Base-by-base conservation (phyloP, 2,888 invertebrate species). In the Hemistola chrysoprasaria region DNA sequence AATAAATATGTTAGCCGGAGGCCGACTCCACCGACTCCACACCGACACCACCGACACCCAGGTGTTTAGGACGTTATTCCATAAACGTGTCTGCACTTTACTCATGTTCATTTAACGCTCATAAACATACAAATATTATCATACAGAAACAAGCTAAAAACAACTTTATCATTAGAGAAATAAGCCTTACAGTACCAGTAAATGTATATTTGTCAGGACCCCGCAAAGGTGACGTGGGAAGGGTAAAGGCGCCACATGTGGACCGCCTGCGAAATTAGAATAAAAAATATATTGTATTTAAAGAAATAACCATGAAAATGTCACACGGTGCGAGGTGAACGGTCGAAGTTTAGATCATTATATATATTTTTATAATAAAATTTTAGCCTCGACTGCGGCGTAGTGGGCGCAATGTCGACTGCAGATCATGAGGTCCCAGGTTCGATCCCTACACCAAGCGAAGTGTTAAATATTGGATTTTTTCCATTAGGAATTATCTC, bases 211-310 rank as follows among this genome's bases (percentile, higher is more conserved):
- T 41, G 48, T 40, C 22, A 31, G 49, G 33, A 47, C 50, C 54
- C 54, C 54, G 48, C 52, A 44, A 56, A 67, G 65, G 68, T 63
- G 65, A 62, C 65, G 68, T 59, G 62, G 62, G 70, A 73, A 74
- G 79, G 75, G 78, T 73, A 59, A 46, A 68, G 70, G 74, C 78
- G 74, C 80, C 83, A 84, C 72, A 71, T 83, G 81, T 75, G 70
- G 62, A 65, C 71, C 67, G 75, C 64, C 73, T 69, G 78, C 73
- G 50, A 72, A 78, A 72, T 68, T 62, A 71, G 70, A 74, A 64
- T 59, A 72, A 70, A 77, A 69, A 60, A 58, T 63, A 64, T 63
- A 59, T 61, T n/a, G 16, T 59, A 57, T 59, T 56, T 58, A 59
- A 67, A 70, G 59, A 65, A 61, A 62, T 34, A 45, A 54, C 35